Conservation (phyloP, 1,140 invertebrate genomes). For the Saccostrea echinata region DNA sequence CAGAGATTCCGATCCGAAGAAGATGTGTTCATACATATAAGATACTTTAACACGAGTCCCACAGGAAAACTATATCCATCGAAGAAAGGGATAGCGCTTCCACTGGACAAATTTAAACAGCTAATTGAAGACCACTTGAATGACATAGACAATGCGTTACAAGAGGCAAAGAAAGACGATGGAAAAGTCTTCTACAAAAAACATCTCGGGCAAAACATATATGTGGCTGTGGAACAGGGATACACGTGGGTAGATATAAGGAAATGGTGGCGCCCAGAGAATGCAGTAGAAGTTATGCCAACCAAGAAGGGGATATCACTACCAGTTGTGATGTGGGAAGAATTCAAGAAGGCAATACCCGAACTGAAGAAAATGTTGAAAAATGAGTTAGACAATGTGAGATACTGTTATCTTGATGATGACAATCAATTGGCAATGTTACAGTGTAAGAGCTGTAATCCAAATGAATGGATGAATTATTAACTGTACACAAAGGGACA, state of each 20-base stretch:
- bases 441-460: background rate
- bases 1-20: background rate
- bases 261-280: background rate
- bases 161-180: conserved; percentile 15
- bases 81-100: background rate
- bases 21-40: conserved; percentile 7
- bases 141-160: background rate
- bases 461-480: background rate
- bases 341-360: conserved; percentile 2
- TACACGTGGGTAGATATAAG: background rate
- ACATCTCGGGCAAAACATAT: background rate
- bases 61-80: background rate
- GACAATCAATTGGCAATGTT: background rate
- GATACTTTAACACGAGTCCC: background rate
- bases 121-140: background rate
- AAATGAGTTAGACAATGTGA: background rate
- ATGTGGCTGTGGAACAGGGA: background rate
- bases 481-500: background rate
- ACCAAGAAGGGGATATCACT: background rate
- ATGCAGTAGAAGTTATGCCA: background rate
- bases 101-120: background rate
- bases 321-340: background rate
- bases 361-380: background rate
- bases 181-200: background rate
- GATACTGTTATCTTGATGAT: background rate